Base-by-base conservation (phyloP, 1,140 invertebrate species). In the Anastrepha obliqua region DNA sequence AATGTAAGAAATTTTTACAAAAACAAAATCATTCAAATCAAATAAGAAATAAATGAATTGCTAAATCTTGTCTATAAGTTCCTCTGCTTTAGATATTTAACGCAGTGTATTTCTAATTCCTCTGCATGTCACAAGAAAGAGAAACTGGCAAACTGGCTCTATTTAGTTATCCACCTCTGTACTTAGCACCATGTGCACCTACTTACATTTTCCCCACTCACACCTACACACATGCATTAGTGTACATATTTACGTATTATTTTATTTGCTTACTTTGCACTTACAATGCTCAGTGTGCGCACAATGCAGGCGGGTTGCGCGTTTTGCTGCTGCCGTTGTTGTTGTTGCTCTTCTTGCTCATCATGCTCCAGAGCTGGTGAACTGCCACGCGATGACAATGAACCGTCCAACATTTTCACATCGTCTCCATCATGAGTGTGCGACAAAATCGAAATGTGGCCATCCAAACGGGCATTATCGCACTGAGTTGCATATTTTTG, bases 221-320 rank as follows among this genome's bases (percentile, higher is more conserved):
- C 51, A 55, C 51, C 6, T 55, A 55, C 2, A 55, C 51, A 55
- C 11, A 55, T 2, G 11, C 6, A 55, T 55, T 1, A 6, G 11
- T 55, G 11, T 0, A 55, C 51, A 55, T 55, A 62, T 62, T 3
- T 62, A 5, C 60, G 15, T n/a, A 17, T 67, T 88, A 65, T 8
- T 20, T n/a, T 44, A 87, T 81, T 55, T 51, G 2, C 55, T 81
- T 81, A 81, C n/a, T 87, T 85, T 85, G 55, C 70, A 95, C 94
- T 94, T 91, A 95, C 94, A 93, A 95, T 95, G 64, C 94, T 94
- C 86, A 95, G 91, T 39, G 94, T 93, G 86, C 94, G 94, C 90
- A 95, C 94, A 89, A 95, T 95, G 88, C 94, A 95, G 55, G 94
- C 92, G 55, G 91, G 90, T 13, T 65, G 87, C 47, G 87, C 89